Evolutionary conservation across 2,113 vertebrate species (phyloP).

Genomic region (Ciconia boyciana): DNA sequence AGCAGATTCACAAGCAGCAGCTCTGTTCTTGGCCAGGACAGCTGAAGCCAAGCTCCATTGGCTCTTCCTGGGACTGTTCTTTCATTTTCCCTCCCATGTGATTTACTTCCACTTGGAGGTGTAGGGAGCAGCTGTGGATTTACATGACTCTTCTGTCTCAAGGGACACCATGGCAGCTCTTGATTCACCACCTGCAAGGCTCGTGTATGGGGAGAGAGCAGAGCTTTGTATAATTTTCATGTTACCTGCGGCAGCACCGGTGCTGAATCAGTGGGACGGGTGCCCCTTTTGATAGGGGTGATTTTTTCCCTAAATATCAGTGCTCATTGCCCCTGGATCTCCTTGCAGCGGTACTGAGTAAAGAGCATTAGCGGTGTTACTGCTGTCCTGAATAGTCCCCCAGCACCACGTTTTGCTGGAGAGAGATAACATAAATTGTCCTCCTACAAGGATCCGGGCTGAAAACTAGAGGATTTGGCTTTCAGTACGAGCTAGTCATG

Average conservation of each 20-base stretch:
- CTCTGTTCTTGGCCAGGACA: background rate
- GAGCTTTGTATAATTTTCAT: background rate
- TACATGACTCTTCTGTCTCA: background rate
- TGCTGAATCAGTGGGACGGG: background rate
- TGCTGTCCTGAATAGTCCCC: background rate
- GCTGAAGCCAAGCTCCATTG: background rate
- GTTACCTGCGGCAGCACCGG: rapidly evolving
- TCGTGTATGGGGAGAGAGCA: background rate
- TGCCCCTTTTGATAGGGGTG: background rate
- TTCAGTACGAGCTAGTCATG: background rate
- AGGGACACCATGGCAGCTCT: no score
- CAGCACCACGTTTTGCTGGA: background rate
- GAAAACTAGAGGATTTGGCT: background rate
- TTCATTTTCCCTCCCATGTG: background rate
- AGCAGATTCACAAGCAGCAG: background rate
- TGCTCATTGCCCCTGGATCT: background rate
- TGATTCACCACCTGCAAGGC: background rate
- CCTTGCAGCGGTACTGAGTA: background rate
- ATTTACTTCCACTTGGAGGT: background rate
- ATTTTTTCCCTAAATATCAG: background rate
- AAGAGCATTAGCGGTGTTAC: background rate
- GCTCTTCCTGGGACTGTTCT: background rate
- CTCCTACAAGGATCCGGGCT: background rate
- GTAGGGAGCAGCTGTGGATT: background rate
- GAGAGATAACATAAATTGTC: background rate